Base-by-base conservation (phyloP, 2,888 invertebrate species). In the Vannuccia rotundouncinata region DNA sequence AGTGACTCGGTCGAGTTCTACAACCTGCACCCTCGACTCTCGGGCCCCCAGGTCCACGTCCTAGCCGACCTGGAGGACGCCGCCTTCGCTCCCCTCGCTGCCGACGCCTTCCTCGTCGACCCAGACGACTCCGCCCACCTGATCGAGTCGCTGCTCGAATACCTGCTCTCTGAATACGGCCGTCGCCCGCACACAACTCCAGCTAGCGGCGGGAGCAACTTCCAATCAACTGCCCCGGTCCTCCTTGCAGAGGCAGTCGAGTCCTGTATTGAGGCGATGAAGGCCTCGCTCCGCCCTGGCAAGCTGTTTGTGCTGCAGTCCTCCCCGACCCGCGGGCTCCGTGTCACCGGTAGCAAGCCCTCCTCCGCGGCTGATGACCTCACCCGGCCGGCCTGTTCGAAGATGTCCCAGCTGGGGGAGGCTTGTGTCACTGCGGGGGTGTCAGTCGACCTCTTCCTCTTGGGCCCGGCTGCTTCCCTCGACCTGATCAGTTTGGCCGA, bases 281-380 rank as follows among this genome's bases (percentile, higher is more conserved):
- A 66, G 99, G 99, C 30, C 89, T 97, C 78, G 0, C 94, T 95
- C 85, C 92, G 95, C 82, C 89, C 93, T 0, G 99, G 99, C 0
- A 99, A 99, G 88, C 90, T 99, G 82, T 90, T 97, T 82, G 92
- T 99, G 45, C 98, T 99, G 90, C 96, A 98, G 89, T 95, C 97
- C 5, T 59, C 59, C 22, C 78, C 66, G 10, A 66, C 66, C 22
- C 66, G 66, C 10, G 66, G 66, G 2, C 66, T 66, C 25, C 66
- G 66, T 27, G 17, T 17, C 10, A 22, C 66, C 22, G 22, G 22
- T 22, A 66, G 10, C 66, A 5, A 5, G 22, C 22, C 10, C 17
- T 5, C 2, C 2, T 17, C 5, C 17, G 25, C 2, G 10, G 25
- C 17, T 66, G 66, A 27, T 0, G 92, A 94, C 0, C 89, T 99